Percentiles rank a stretch among this genome's conserved stretches.
Evolutionary conservation across 1,140 invertebrate species (phyloP).

Genomic region (Drosophila lacertosa): DNA sequence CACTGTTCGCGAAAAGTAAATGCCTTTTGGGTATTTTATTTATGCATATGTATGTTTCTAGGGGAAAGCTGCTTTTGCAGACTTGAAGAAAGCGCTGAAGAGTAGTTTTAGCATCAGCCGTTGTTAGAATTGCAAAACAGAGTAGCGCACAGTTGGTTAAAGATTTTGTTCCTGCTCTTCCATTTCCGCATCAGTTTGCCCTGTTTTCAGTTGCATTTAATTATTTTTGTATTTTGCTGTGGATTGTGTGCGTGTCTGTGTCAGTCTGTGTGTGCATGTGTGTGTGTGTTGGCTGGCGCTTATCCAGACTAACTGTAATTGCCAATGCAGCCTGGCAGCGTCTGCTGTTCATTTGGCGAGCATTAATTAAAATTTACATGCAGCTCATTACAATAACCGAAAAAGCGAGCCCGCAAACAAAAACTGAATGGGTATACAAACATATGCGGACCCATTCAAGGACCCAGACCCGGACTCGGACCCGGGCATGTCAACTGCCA

Average conservation of each 20-base stretch:
- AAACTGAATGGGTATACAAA: background rate
- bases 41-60: too few relatives aligned
- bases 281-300: background rate
- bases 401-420: background rate
- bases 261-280: background rate
- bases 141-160: background rate
- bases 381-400: constrained; percentile 19
- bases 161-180: constrained; percentile 17
- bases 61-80: too few relatives aligned
- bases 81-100: too few relatives aligned
- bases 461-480: too few relatives aligned
- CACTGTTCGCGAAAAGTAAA: background rate
- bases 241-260: background rate
- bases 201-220: constrained; percentile 14
- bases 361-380: constrained; percentile 43
- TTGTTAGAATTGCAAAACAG: too few relatives aligned
- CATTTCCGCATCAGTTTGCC: constrained; percentile 26
- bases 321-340: constrained; percentile 29
- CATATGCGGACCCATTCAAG: too few relatives aligned
- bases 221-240: constrained; percentile 4
- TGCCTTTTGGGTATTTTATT: too few relatives aligned
- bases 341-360: constrained; percentile 17
- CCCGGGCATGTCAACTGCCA: constrained; percentile 6
- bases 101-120: too few relatives aligned
- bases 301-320: constrained; percentile 41